Base-by-base conservation (phyloP, 2,113 vertebrate genomes). In the Petaurus breviceps region DNA sequence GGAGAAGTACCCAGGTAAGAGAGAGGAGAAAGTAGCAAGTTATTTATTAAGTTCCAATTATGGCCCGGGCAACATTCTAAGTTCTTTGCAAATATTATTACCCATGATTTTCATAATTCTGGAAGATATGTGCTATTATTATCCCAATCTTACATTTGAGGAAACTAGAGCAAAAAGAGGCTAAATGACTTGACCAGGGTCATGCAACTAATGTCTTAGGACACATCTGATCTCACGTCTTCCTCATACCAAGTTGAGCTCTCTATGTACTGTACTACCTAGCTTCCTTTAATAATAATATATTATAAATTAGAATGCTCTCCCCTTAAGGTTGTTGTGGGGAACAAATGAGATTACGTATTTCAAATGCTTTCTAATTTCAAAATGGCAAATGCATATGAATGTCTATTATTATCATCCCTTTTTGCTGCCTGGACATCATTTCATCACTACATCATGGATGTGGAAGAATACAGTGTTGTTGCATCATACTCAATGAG, bases 81-180 rank as follows among this genome's bases (percentile, higher is more conserved):
- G n/a, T 93, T n/a, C 90, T 95, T 89, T 92, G 2, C 0, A 53
- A 12, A 46, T 11, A 19, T 94, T 54, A 68, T 19, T 25, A 92
- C 47, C 93, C 52, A 92, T 57, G 77, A 54, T 91, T 31, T 57
- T 22, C 51, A 50, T 50, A 46, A 89, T 7, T 43, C 25, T 90
- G 51, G 16, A 46, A 51, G 57, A 22, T 89, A 26, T 14, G 4
- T n/a, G 57, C 0, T 37, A n/a, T 53, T 93, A 90, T 54, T 89
- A 91, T 54, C 8, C 7, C 92, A 26, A 54, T 61, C 77, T 54
- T 49, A 55, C 10, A 91, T 22, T 57, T 92, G 9, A 91, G 23
- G 49, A 93, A 96, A 94, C 22, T 90, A 68, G 91, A 37, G 24
- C 24, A 90, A 51, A 89, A 94, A 90, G 25, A 51, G 0, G 92